These are phyloP conservation scores for Athripsodes cinereus DNA, from an alignment of 2,888 invertebrate genomes.

Conservation along the genomic window DNA sequence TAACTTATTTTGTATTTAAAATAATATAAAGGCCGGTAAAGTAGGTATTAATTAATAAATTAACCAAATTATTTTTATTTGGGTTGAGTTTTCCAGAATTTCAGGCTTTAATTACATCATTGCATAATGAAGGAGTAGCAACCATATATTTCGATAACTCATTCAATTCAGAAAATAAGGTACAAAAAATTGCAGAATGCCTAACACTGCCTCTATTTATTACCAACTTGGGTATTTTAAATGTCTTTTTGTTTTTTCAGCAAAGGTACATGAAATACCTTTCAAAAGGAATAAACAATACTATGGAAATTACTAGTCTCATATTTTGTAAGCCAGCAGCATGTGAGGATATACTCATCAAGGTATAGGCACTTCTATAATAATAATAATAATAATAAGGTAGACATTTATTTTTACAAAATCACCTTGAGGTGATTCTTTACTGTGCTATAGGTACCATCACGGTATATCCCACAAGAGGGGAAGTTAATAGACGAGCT, in stretches of 20 bases:
- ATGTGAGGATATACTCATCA: slow-evolving; percentile 50
- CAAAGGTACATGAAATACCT: slow-evolving; percentile 49
- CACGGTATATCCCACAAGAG: too few species aligned
- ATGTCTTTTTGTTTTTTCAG: background rate
- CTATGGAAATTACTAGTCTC: slow-evolving; percentile 46
- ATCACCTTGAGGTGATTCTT: too few species aligned
- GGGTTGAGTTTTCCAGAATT: background rate
- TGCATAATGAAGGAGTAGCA: background rate
- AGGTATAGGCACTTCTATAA: slow-evolving; percentile 45
- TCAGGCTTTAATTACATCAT: background rate
- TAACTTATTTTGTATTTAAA: too few species aligned
- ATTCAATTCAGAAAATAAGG: background rate
- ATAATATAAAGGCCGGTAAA: background rate
- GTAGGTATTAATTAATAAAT: background rate
- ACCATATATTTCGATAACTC: background rate
- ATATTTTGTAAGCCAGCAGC: slow-evolving; percentile 50
- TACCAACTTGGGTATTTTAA: background rate
- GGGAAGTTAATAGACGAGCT: too few species aligned
- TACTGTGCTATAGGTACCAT: too few species aligned
- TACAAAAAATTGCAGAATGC: background rate
- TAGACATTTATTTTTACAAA: too few species aligned
- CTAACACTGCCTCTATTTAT: background rate
- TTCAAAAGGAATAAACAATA: slow-evolving; percentile 44
- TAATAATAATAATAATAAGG: too few species aligned
- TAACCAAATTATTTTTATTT: too few species aligned